Base-by-base conservation (phyloP, 2,888 invertebrate species). In the Dioctria rufipes region DNA sequence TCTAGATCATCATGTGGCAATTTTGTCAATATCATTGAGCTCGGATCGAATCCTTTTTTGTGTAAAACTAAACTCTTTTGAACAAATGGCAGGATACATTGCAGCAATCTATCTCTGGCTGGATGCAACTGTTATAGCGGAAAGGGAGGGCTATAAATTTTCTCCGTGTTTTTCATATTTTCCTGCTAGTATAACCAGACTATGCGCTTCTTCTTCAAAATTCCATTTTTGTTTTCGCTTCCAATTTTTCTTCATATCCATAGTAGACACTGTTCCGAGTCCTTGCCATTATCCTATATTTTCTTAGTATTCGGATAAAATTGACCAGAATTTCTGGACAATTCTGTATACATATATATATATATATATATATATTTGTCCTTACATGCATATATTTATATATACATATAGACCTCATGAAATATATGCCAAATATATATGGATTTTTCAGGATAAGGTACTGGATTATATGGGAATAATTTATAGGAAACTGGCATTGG, bases 401-500 rank as follows among this genome's bases (percentile, higher is more conserved):
- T 46, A 77, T 73, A 39, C 11, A 49, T 49, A 37, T 63, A 43
- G 61, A 46, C 61, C 63, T 51, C 54, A 39, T 40, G 58, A 63
- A 77, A 77, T 81, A 58, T 80, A 81, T 81, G 78, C 80, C 80
- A 81, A 81, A 80, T 69, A 77, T 77, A 2, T 25, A 25, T 25
- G 75, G 80, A 75, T 81, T 49, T 75, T 67, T 75, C 75, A 54
- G 79, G 79, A 75, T 75, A 75, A 79, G 80, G 66, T 63, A 63
- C 75, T 49, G 78, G 80, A 80, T 81, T 80, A 80, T 81, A 58
- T 75, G 39, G 67, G 67, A 81, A 77, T 81, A 80, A 81, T 81
- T 81, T 80, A 80, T 77, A 66, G 75, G 49, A 67, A 43, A 39
- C 51, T 66, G 58, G 66, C 54, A 51, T 13, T 63, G 51, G 66